Evolutionary conservation across 2,797 vertebrate genomes (phyloP), one percentile per base, ranked within the genome.

Genomic region (Gallinago nigripennis): DNA sequence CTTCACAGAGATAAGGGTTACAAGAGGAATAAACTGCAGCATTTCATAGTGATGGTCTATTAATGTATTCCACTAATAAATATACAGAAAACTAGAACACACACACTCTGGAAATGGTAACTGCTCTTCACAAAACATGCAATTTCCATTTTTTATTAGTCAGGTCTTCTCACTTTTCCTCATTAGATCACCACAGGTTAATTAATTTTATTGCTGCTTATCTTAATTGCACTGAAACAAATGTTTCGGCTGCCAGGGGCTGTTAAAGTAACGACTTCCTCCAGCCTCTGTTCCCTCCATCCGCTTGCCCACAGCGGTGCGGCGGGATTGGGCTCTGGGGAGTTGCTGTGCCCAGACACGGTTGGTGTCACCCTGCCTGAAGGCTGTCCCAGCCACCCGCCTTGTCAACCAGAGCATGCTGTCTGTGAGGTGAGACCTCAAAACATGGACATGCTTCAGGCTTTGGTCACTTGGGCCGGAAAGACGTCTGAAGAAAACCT

Each of bases 121-220:
- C 80, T 35, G 65, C 43, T 80, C 54, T 72, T 92, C 64, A 75
- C 82, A 50, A 66, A 92, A 64, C 30, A 30, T 14, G 18, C 43
- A 7, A 68, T 90, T 94, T 85, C 73, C 41, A 43, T 71, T 79
- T 88, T 58, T 88, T 51, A 60, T 78, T 56, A 78, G 46, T 60
- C 37, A 39, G 37, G 33, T 60, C 78, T 91, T 83, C 56, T 79
- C 68, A 57, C 64, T 82, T 91, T 60, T 93, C 28, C 70, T 89
- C 50, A 39, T 82, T 79, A 79, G 50, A 33, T 82, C 61, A 57
- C 69, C 39, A 27, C 53, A 35, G 68, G 65, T 78, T 82, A 39
- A 13, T 70, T 82, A 78, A 82, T 85, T 79, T 75, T 60, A 57
- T 79, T 66, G 63, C 46, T 45, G 54, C 14, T 6, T 91, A 73